Percentiles rank a stretch among this genome's conserved stretches.
phyloP scores from a whole-genome alignment of 1,140 invertebrate species.

The Gryon sp. region DNA sequence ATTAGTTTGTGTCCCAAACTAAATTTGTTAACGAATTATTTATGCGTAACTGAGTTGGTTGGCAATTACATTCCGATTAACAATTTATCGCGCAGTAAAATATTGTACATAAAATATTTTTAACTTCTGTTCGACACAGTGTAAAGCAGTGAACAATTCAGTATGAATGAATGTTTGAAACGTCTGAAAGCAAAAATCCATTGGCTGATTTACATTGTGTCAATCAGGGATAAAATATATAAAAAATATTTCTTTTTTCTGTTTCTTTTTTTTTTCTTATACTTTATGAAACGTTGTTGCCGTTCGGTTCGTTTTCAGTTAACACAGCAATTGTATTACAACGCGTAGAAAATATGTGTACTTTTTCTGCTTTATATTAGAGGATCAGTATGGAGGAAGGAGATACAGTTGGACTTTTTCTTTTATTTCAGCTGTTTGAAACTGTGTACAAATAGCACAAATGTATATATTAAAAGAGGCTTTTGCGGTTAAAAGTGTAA shows the following conservation, averaged over 20 bases:
- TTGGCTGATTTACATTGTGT: slow-evolving; percentile 22
- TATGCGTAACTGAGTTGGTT: slow-evolving; percentile 15
- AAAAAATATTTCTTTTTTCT: slow-evolving; percentile 55
- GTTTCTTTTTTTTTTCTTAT: slow-evolving; percentile 43
- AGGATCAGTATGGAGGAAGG: too few relatives aligned
- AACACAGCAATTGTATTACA: slow-evolving; percentile 23
- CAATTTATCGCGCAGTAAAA: slow-evolving; percentile 40
- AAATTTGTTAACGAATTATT: slow-evolving; percentile 18
- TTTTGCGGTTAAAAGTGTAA: too few relatives aligned
- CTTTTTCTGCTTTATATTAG: too few relatives aligned
- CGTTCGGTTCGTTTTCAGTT: slow-evolving; percentile 9
- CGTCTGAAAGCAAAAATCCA: too few relatives aligned
- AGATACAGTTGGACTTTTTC: too few relatives aligned
- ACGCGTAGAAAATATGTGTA: slow-evolving; percentile 29
- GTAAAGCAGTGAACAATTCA: slow-evolving; percentile 1
- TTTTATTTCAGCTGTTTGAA: slow-evolving; percentile 12
- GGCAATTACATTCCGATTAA: slow-evolving; percentile 25
- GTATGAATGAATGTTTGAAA: too few relatives aligned
- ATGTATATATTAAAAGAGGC: too few relatives aligned
- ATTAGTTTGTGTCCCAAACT: slow-evolving; percentile 19
- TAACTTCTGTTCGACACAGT: slow-evolving; percentile 21
- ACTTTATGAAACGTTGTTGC: slow-evolving; percentile 40
- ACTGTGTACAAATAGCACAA: slow-evolving; percentile 24
- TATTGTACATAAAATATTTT: slow-evolving; percentile 45
- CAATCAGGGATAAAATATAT: slow-evolving; percentile 44